Evolutionary conservation across 2,888 invertebrate species (phyloP).

Genomic region (Desoria tigrina): DNA sequence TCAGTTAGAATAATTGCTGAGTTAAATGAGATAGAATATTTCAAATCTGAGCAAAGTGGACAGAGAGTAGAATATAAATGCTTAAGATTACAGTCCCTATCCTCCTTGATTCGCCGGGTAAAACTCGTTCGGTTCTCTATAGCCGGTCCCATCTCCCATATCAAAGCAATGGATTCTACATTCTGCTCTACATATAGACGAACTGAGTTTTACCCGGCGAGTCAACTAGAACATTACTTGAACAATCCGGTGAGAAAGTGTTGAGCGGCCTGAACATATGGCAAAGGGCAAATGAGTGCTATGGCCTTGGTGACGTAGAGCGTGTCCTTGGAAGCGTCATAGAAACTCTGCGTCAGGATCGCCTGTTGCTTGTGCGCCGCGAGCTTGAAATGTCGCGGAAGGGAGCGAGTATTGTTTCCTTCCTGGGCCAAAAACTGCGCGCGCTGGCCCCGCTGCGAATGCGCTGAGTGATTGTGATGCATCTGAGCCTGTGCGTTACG

Average conservation of each 20-base stretch:
- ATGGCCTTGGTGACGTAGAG: constrained; percentile 94
- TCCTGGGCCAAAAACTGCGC: constrained; percentile 39
- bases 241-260: constrained; percentile 84
- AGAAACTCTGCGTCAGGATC: constrained; percentile 72
- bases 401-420: constrained; percentile 74
- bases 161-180: too few species aligned
- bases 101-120: too few species aligned
- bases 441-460: constrained; percentile 21
- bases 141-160: too few species aligned
- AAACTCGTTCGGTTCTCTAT: too few species aligned
- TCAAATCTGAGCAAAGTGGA: too few species aligned
- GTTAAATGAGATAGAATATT: too few species aligned
- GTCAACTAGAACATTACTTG: constrained; percentile 63
- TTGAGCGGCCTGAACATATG: constrained; percentile 83
- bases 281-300: constrained; percentile 85
- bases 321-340: constrained; percentile 90
- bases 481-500: constrained; percentile 45
- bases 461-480: constrained; percentile 34
- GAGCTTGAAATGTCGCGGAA: constrained; percentile 86
- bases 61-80: too few species aligned
- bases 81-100: too few species aligned
- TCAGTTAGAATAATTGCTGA: too few species aligned
- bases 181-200: too few species aligned
- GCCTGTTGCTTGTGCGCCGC: constrained; percentile 72
- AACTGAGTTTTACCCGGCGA: too few species aligned